Evolutionary conservation across 2,797 vertebrate genomes (phyloP).

Genomic region (Falco columbarius): DNA sequence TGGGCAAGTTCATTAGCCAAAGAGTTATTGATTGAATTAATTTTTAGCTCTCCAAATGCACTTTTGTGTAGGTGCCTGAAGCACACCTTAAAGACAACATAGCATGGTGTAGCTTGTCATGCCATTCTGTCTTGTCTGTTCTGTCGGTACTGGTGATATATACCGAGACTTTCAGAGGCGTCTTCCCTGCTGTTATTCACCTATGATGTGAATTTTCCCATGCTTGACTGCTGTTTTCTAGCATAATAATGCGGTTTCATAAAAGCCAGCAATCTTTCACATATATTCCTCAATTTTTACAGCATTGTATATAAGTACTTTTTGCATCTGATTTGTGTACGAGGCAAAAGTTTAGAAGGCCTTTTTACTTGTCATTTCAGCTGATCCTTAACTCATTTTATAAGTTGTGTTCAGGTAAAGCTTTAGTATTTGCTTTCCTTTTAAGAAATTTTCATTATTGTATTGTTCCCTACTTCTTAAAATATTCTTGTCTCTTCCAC

Average conservation of each 20-base stretch:
- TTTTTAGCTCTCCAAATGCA: not conserved
- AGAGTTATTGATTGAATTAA: not conserved
- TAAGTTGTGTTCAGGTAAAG: not conserved
- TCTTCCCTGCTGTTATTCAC: not conserved
- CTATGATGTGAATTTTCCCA: not conserved
- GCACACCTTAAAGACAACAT: accelerated
- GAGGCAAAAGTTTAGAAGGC: not conserved
- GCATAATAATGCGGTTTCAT: not conserved
- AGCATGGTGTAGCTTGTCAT: not conserved
- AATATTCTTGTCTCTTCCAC: not conserved
- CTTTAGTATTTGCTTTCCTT: not conserved
- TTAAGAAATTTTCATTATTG: not conserved
- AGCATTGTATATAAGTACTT: not conserved
- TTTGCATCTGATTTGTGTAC: not conserved
- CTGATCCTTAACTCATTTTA: not conserved
- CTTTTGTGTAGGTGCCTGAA: not conserved
- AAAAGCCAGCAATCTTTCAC: not conserved
- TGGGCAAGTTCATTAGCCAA: not conserved
- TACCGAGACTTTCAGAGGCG: not conserved
- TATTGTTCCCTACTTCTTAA: not conserved
- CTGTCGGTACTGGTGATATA: not conserved
- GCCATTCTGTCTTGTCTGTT: not conserved
- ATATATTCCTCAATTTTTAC: not conserved
- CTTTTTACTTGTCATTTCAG: not conserved
- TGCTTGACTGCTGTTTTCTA: not conserved